Evolutionary conservation across 1,140 invertebrate genomes (phyloP).

Genomic region (Drosophila tani): DNA sequence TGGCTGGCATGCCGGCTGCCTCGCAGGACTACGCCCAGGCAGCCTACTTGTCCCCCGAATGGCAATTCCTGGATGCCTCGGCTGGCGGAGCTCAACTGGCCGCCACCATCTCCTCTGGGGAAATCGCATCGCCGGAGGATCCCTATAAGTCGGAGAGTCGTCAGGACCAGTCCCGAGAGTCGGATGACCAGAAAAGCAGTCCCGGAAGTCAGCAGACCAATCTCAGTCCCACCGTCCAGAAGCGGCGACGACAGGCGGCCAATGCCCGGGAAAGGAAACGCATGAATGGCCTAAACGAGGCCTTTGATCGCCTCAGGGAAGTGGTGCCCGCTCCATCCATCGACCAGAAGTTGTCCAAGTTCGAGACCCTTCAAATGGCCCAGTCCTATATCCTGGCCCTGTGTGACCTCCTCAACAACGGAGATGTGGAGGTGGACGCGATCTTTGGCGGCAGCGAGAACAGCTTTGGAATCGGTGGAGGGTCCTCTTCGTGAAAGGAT

Average conservation of each 20-base stretch:
- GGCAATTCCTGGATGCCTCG: conserved; percentile 57
- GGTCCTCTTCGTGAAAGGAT: conserved; percentile 18
- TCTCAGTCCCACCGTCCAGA: conserved; percentile 87
- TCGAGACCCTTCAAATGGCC: conserved; percentile 95
- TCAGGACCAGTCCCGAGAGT: conserved; percentile 9
- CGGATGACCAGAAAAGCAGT: conserved; percentile 23
- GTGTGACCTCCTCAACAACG: conserved; percentile 87
- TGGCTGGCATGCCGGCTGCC: conserved; percentile 17
- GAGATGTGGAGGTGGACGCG: conserved; percentile 60
- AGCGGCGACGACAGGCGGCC: conserved; percentile 89
- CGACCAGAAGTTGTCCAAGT: conserved; percentile 93
- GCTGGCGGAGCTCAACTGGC: background rate
- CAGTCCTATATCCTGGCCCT: conserved; percentile 93
- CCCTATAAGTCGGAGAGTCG: background rate
- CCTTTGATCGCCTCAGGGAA: conserved; percentile 91
- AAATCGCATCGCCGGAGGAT: background rate
- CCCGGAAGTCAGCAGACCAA: conserved; percentile 15
- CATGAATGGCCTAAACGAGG: conserved; percentile 94
- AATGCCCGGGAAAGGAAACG: conserved; percentile 92
- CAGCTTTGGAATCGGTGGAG: conserved; percentile 46
- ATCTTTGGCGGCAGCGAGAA: conserved; percentile 59
- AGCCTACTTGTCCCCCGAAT: conserved; percentile 55
- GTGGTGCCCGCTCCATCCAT: conserved; percentile 92
- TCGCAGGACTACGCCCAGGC: conserved; percentile 44
- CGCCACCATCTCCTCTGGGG: background rate